Conservation (phyloP, 2,888 invertebrate genomes). For the Prosopocoilus inquinatus region DNA sequence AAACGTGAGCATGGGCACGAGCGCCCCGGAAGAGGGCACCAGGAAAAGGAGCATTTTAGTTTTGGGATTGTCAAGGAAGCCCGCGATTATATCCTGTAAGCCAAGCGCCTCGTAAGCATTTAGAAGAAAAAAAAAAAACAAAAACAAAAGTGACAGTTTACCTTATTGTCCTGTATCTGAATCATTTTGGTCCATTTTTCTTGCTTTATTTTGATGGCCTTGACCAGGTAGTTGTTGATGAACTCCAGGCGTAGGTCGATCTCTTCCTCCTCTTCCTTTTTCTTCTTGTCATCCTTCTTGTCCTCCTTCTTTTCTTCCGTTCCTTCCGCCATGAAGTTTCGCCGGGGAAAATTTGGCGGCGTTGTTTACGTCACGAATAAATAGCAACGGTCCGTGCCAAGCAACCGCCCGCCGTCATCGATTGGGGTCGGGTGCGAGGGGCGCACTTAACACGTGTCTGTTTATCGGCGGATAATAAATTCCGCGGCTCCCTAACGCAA, state of each 20-base stretch:
- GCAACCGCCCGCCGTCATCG: conserved; percentile 8
- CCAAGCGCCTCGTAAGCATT: background rate
- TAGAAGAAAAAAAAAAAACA: too few relatives aligned
- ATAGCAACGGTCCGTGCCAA: conserved; percentile 13
- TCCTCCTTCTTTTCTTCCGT: conserved; percentile 29
- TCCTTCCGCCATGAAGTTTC: too few relatives aligned
- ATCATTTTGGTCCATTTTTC: conserved; percentile 90
- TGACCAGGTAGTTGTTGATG: conserved; percentile 70
- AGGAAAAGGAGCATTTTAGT: conserved; percentile 60
- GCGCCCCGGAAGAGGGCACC: conserved; percentile 59
- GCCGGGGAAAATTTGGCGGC: background rate
- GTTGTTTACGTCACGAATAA: background rate
- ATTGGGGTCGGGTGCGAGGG: background rate
- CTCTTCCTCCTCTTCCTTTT: conserved; percentile 49
- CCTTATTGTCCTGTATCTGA: conserved; percentile 65
- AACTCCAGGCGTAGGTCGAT: conserved; percentile 76
- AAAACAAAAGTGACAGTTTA: conserved; percentile 38
- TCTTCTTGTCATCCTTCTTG: conserved; percentile 37
- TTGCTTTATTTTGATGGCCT: conserved; percentile 73
- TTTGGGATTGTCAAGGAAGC: conserved; percentile 55
- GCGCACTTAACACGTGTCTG: too few relatives aligned
- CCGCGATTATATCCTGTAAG: conserved; percentile 54
- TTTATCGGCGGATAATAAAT: too few relatives aligned
- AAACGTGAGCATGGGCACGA: conserved; percentile 65
- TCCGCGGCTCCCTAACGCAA: background rate